A percentile compares a stretch with the other conserved stretches of the same genome.
These are phyloP conservation scores for Pantherophis guttatus DNA, from an alignment of 2,113 vertebrate species.

Conservation along the genomic window DNA sequence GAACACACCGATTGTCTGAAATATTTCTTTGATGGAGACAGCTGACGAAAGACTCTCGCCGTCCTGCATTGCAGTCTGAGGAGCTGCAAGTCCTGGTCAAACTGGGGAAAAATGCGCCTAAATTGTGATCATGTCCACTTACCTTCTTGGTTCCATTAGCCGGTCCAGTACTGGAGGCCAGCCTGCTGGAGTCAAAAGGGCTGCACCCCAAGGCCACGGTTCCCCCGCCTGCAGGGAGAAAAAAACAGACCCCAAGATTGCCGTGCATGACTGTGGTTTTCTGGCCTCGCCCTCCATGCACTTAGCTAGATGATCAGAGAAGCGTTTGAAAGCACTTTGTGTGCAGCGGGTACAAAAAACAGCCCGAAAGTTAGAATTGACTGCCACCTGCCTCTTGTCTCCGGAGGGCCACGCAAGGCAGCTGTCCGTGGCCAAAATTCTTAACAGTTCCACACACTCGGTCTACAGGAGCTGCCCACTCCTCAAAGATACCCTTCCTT, in stretches of 20 bases:
- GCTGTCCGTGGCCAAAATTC: background rate
- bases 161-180: no score
- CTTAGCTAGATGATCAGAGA: accelerated
- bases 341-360: no score
- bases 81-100: background rate
- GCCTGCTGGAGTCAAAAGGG: background rate
- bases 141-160: no score
- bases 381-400: accelerated
- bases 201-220: accelerated
- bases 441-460: accelerated
- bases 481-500: background rate
- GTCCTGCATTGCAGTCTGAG: background rate
- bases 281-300: background rate
- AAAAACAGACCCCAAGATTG: accelerated
- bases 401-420: no score
- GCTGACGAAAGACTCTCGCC: accelerated
- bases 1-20: background rate
- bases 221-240: background rate
- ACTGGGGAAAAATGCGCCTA: accelerated
- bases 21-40: background rate
- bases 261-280: no score
- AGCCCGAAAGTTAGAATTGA: background rate
- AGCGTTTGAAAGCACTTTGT: background rate
- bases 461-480: background rate
- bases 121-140: background rate